Conservation (phyloP, 1,140 invertebrate genomes). For the Heterodera schachtii region DNA sequence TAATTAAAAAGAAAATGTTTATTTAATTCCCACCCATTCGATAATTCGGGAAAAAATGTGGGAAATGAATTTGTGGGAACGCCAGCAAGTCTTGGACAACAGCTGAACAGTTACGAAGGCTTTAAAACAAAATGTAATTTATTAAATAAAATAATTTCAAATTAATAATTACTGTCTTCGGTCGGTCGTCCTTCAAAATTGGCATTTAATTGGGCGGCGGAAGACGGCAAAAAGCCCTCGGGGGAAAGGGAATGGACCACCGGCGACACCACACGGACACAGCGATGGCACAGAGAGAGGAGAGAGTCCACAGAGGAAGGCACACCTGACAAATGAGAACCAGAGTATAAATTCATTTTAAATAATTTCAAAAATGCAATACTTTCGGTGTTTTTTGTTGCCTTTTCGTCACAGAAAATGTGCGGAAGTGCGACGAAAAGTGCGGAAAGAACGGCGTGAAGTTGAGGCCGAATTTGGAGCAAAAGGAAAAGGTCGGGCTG, state of each 20-base stretch:
- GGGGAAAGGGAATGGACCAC: slow-evolving; percentile 45
- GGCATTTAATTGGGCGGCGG: background rate
- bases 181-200: background rate
- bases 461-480: slow-evolving; percentile 7
- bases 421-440: slow-evolving; percentile 8
- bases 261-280: slow-evolving; percentile 36
- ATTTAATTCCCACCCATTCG: slow-evolving; percentile 16
- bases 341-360: background rate
- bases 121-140: too few species aligned
- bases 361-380: slow-evolving; percentile 11
- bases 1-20: too few species aligned
- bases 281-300: slow-evolving; percentile 34
- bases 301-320: slow-evolving; percentile 17
- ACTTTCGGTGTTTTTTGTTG: slow-evolving; percentile 9
- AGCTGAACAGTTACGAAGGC: slow-evolving; percentile 34
- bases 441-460: slow-evolving; percentile 11
- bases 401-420: slow-evolving; percentile 7
- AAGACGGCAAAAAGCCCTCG: slow-evolving; percentile 42
- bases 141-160: slow-evolving; percentile 12
- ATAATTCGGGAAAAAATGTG: slow-evolving; percentile 48
- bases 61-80: slow-evolving; percentile 55
- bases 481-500: background rate
- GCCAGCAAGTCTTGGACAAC: slow-evolving; percentile 52
- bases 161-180: slow-evolving; percentile 12
- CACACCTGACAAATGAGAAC: background rate